These are phyloP conservation scores for Theretra japonica DNA, from an alignment of 2,888 invertebrate genomes.

Conservation along the genomic window DNA sequence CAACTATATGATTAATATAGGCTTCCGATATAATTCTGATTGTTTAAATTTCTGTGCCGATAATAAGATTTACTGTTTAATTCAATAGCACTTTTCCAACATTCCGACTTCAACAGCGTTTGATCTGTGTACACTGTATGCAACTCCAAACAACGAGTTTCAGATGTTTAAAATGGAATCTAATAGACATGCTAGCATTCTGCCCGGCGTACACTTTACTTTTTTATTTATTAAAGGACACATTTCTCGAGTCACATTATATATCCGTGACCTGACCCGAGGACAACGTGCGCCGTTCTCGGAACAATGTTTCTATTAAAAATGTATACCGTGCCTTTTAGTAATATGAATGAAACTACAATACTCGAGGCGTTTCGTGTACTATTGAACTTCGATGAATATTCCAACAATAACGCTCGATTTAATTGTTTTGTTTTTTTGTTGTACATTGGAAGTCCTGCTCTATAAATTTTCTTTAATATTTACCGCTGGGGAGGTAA, in stretches of 20 bases:
- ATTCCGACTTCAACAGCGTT: background rate
- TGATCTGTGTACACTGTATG: background rate
- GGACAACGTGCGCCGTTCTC: slow-evolving; percentile 39
- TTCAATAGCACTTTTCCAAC: no score
- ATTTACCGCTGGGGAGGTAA: no score
- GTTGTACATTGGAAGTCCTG: no score
- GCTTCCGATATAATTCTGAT: no score
- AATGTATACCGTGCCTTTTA: slow-evolving; percentile 37
- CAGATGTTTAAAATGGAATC: background rate
- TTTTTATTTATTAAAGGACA: slow-evolving; percentile 49
- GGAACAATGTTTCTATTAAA: slow-evolving; percentile 41
- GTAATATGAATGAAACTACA: slow-evolving; percentile 24
- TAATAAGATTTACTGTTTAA: no score
- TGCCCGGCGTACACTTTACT: slow-evolving; percentile 30
- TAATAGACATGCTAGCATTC: background rate
- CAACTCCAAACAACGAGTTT: background rate
- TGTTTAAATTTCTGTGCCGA: no score
- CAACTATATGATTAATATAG: no score
- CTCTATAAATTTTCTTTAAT: no score
- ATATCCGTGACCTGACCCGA: slow-evolving; percentile 34
- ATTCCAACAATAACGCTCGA: background rate
- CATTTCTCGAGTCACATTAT: slow-evolving; percentile 46
- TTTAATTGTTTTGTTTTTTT: background rate
- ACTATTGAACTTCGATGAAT: slow-evolving; percentile 8
- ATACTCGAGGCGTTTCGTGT: slow-evolving; percentile 12